Evolutionary conservation across 2,797 vertebrate genomes (phyloP), one percentile per base, ranked within the genome.

Genomic region (Lagocephalus sceleratus): DNA sequence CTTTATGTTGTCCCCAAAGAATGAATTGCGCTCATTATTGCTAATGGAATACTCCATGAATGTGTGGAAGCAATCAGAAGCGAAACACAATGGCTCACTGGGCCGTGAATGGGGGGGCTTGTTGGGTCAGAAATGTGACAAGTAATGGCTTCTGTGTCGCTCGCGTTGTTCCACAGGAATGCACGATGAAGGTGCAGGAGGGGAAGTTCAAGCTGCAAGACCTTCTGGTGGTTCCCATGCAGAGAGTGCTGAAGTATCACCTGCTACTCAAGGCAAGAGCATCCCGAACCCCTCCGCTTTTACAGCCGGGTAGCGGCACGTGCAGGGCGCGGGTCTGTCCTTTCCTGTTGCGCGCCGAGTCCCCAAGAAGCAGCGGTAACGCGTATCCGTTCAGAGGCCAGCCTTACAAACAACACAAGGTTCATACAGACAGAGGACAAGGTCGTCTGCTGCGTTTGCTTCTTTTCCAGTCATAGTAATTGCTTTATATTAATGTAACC

Each of bases 201-300:
- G 96, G 97, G 32, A 99, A 98, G 73, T 99, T 99, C 60, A 98
- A 96, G 75, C 83, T 99, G 73, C 97, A 98, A 68, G 97, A 99
- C 73, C 91, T 99, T 50, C 84, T 99, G 72, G 95, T 99, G 76
- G 95, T 99, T 26, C 97, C 97, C 46, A 97, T 99, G 97, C 97
- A 99, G 58, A 91, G 97, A 68, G 96, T 99, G 44, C 83, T 99
- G 47, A 99, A 99, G 73, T 99, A 99, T 45, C 97, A 99, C 61
- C 92, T 99, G 39, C 88, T 99, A 44, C 88, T 99, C 35, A 99
- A 99, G 92, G 97, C 99, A 82, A 58, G 82, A 46, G 11, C 15
- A 1, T 9, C 5, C 22, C 0, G n/a, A 21, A 26, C 22, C 16
- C 38, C n/a, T n/a, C 22, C n/a, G n/a, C n/a, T n/a, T 14, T 2